These are phyloP conservation scores for Amphibalanus amphitrite DNA, from an alignment of 1,140 invertebrate genomes.

Conservation along the genomic window DNA sequence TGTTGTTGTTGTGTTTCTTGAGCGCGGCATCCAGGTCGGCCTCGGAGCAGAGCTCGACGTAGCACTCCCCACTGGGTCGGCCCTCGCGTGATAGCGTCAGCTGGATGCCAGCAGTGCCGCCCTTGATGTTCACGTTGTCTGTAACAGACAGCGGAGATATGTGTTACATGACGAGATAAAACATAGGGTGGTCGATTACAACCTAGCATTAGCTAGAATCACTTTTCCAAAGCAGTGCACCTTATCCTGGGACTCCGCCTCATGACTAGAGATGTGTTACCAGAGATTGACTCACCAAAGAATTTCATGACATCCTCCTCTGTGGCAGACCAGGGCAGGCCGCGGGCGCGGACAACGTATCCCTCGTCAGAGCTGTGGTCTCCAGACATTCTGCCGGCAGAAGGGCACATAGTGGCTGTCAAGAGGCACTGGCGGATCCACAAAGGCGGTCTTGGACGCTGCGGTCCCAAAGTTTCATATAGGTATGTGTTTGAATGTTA, in stretches of 20 bases:
- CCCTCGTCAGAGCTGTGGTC: slow-evolving; percentile 18
- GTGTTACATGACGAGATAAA: too few species aligned
- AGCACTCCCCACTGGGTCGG: slow-evolving; percentile 79
- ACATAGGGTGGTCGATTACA: too few species aligned
- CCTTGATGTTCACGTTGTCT: background rate
- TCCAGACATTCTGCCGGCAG: too few species aligned
- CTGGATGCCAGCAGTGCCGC: slow-evolving; percentile 56
- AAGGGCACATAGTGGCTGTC: too few species aligned
- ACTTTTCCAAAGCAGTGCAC: background rate
- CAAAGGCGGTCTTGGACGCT: too few species aligned
- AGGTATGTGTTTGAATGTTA: too few species aligned
- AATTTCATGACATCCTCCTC: slow-evolving; percentile 74
- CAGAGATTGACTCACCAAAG: slow-evolving; percentile 28
- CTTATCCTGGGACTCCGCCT: slow-evolving; percentile 33
- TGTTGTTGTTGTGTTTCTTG: slow-evolving; percentile 69
- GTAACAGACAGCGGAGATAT: too few species aligned
- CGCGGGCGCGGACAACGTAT: slow-evolving; percentile 49
- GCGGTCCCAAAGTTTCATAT: too few species aligned
- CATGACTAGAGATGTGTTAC: slow-evolving; percentile 30
- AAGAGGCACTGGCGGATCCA: too few species aligned
- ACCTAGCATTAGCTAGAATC: too few species aligned
- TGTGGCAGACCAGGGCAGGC: slow-evolving; percentile 83
- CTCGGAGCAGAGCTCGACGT: slow-evolving; percentile 60
- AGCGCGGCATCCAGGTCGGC: slow-evolving; percentile 62
- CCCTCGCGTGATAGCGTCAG: slow-evolving; percentile 75